Evolutionary conservation across 1,140 invertebrate species (phyloP), one percentile per base, ranked within the genome.

Genomic region (Drosophila kepulauana): DNA sequence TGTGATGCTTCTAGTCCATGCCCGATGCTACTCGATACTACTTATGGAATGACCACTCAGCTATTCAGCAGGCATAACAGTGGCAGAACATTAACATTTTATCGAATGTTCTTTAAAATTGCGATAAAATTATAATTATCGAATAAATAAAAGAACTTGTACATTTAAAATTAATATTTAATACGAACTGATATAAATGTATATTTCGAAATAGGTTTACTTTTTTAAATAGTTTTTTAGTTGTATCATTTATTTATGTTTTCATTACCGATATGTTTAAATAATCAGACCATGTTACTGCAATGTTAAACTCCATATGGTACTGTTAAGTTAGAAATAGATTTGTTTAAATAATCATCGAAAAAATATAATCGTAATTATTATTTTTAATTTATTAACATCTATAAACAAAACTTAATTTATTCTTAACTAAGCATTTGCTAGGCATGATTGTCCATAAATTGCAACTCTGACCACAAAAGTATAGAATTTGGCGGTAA

Each of bases 401-500:
- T 13, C 5, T 33, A 33, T 54, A 35, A 54, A 30, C 28, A 15
- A 8, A 54, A 35, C 28, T 33, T 5, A 15, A n/a, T 13, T 52
- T 3, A 52, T 5, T 33, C 25, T 52, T 6, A 30, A 15, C 11
- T 30, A 30, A 35, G 16, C 16, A 16, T 16, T 30, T 45, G 41
- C 70, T 85, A 91, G 8, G 91, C 87, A 67, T 97, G 96, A 85
- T 95, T 96, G 91, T 98, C 97, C 96, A 98, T 97, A 92, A 97
- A 98, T 90, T 97, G 96, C 70, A 98, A 93, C 75, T 98, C 97
- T 0, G 97, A 97, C 28, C 97, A 92, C 33, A 97, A 91, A 13
- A 98, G 92, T 56, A 98, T 93, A 1, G 96, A 96, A 92, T 97
- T 97, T 30, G 98, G 98, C 11, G 98, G 98, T 43, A 99, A 91